Base-by-base conservation (phyloP, 2,113 vertebrate genomes). In the Cephalopholis sonnerati region DNA sequence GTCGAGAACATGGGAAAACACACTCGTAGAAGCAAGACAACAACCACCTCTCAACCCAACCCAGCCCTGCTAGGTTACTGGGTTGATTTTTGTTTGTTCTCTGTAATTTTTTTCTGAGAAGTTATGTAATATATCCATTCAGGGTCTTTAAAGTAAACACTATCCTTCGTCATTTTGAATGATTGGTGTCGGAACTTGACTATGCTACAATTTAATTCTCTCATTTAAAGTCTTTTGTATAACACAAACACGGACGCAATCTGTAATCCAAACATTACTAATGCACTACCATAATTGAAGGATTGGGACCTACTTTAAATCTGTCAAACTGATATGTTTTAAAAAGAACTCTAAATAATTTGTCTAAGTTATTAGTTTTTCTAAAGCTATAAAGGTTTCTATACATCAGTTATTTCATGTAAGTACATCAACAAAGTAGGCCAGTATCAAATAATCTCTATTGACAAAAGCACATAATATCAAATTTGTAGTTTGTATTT, bases 1-100 rank as follows among this genome's bases (percentile, higher is more conserved):
- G 16, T 70, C 20, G 57, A 3, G 27, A 81, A 68, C 68, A 59
- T 27, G 48, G 20, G 57, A 69, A 62, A 70, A 87, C 24, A 63
- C 7, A 48, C 54, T 46, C 7, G 12, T 9, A 46, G 24, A 46
- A 55, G 24, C 24, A 70, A 48, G 22, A 65, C 32, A 61, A 32
- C 32, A 25, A 32, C 51, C 11, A 59, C 55, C 27, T 53, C 55
- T 68, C 24, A 4, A 44, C 61, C 46, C 24, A 65, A 76, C n/a
- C 48, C 17, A 50, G 27, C 44, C 17, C 69, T 68, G 69, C 7
- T 27, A 12, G 53, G 36, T 76, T 22, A 46, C 69, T 55, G 74
- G 48, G 27, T 48, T 36, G 48, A 6, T 13, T 66, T 17, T 58
- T 41, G 24, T 54, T 46, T 79, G 32, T 64, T 72, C 10, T 50